A percentile compares a stretch with the other conserved stretches of the same genome.
Conservation (phyloP, 2,113 vertebrate genomes). For the Sylvietta virens region DNA sequence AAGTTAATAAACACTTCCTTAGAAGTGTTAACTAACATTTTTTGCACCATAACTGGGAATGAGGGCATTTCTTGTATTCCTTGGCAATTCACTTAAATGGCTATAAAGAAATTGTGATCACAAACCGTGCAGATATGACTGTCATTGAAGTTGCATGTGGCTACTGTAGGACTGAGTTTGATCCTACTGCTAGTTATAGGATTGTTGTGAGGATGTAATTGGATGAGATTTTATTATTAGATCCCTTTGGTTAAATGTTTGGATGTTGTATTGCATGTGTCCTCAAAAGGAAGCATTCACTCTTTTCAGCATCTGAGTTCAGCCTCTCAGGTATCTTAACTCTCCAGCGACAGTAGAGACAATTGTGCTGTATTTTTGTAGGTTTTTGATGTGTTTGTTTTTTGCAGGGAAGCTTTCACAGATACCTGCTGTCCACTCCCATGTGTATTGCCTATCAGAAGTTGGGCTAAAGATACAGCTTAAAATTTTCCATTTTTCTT, state of each 20-base stretch:
- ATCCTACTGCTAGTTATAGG: neutral
- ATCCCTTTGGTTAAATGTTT: neutral
- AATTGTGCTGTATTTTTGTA: neutral
- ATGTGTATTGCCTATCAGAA: neutral
- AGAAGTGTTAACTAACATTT: neutral
- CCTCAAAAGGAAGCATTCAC: neutral
- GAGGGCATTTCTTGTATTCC: neutral
- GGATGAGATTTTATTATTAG: neutral
- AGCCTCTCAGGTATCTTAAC: neutral
- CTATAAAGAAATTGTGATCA: neutral
- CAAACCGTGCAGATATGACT: neutral
- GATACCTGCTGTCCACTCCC: neutral
- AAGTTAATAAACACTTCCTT: neutral
- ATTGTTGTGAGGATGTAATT: neutral
- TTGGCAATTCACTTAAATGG: neutral
- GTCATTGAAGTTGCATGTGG: neutral
- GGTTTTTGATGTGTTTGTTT: neutral
- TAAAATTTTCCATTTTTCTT: neutral
- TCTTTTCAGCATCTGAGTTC: neutral
- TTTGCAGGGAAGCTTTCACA: neutral
- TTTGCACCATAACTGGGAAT: neutral
- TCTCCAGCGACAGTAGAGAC: neutral
- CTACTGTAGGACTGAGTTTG: neutral
- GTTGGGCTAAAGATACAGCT: neutral
- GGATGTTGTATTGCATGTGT: neutral